Base-by-base conservation (phyloP, 2,888 invertebrate genomes). In the Temnothorax ravouxi region DNA sequence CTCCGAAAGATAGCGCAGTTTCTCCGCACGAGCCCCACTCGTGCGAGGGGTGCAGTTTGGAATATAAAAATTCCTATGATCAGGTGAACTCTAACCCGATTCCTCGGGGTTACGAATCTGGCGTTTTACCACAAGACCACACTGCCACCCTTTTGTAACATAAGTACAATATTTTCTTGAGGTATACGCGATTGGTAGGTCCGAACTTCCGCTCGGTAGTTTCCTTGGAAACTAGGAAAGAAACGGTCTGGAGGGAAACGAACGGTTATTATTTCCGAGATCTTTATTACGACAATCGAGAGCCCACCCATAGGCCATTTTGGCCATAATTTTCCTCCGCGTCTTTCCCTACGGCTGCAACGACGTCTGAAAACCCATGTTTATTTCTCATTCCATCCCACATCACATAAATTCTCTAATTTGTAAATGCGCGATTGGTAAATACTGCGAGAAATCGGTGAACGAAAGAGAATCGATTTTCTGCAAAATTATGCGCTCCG, bases 211-310 rank as follows among this genome's bases (percentile, higher is more conserved):
- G 79, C 67, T 79, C 18, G 69, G 47, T 21, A 47, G 47, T 67
- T 79, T 59, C 59, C 67, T 50, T 59, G 34, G 47, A 59, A 79
- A 79, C 21, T 59, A 69, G 52, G 34, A 59, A 69, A 52, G 56
- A 4, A 62, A 59, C 34, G 34, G 6, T 18, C 69, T 59, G 59
- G 18, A 25, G 18, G 47, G 56, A 47, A 59, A 69, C 56, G 15
- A 21, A 69, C 38, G 71, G 25, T 80, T 38, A 59, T 80, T 80
- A 80, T 69, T 50, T 59, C 18, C 21, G 50, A 80, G 71, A 80
- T 80, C 71, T 80, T 71, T 69, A 80, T 71, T 80, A 71, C 59
- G 59, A 69, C 79, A 38, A 80, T 61, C 79, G 50, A 69, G 69
- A 47, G 5, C 25, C 59, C 47, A 47, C 47, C 71, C 56, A 25